Conservation (phyloP, 2,888 invertebrate species). For the Torymus auratus region DNA sequence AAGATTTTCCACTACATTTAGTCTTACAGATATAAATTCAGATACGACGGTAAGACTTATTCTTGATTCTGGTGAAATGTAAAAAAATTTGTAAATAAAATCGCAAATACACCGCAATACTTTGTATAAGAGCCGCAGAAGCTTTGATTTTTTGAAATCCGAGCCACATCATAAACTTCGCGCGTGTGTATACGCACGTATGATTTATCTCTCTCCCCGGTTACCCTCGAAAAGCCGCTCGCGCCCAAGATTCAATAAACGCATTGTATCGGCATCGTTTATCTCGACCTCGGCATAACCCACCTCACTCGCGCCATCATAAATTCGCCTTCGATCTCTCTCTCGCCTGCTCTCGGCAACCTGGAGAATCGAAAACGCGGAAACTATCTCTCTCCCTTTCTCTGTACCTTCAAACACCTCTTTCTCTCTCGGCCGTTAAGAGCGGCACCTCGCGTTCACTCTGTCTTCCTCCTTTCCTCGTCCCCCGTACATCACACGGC, state of each 20-base stretch:
- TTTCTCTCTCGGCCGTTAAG: conserved; percentile 24
- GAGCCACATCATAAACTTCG: not conserved
- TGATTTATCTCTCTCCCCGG: conserved; percentile 15
- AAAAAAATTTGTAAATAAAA: not conserved
- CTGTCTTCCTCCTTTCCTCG: conserved; percentile 1
- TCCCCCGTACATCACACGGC: conserved; percentile 34
- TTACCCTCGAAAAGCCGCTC: not conserved
- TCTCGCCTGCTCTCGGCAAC: not conserved
- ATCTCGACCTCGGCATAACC: conserved; percentile 14
- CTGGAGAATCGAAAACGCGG: conserved; percentile 41
- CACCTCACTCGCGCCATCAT: conserved; percentile 19
- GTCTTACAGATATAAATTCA: no score
- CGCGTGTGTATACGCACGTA: not conserved
- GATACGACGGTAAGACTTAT: no score
- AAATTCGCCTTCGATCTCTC: conserved; percentile 25
- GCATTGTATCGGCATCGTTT: conserved; percentile 49
- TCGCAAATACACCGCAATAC: not conserved
- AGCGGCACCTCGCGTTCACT: conserved; percentile 28
- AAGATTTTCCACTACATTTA: not conserved
- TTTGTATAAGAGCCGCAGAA: no score
- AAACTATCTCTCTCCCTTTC: conserved; percentile 6
- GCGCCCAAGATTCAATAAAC: conserved; percentile 15
- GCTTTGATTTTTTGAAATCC: not conserved
- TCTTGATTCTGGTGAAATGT: no score
- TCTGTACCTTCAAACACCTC: not conserved